Percentiles rank a stretch among this genome's conserved stretches.
phyloP scores from a whole-genome alignment of 2,113 vertebrate species.

The Meles meles region DNA sequence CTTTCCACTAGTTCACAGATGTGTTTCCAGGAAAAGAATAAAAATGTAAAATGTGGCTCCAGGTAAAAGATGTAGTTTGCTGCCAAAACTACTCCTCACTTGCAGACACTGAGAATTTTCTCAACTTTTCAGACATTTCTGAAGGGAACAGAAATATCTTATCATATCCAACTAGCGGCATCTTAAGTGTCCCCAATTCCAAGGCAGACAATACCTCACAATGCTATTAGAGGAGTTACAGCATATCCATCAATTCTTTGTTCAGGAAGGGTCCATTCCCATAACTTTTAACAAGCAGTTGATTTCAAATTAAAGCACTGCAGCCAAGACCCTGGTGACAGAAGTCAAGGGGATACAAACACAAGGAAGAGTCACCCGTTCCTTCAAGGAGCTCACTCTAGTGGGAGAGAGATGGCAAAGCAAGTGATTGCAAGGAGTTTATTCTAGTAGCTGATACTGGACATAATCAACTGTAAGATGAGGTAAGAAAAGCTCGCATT shows the following conservation, averaged over 20 bases:
- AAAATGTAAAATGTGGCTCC: not conserved
- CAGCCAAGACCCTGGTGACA: not conserved
- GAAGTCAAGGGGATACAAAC: not conserved
- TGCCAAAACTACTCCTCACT: not conserved
- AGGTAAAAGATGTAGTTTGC: not conserved
- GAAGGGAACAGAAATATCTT: not conserved
- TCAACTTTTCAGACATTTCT: constrained; percentile 12
- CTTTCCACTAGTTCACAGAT: constrained; percentile 28
- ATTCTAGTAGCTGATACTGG: not conserved
- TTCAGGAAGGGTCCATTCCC: not conserved
- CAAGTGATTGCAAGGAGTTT: not conserved
- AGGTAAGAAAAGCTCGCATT: not conserved
- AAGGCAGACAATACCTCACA: not conserved
- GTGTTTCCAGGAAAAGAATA: not conserved
- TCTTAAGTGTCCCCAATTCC: not conserved
- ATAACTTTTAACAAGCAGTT: not conserved
- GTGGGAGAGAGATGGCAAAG: not conserved
- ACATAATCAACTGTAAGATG: not conserved
- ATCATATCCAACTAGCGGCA: not conserved
- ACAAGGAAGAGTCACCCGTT: not conserved
- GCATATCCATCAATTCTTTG: not conserved
- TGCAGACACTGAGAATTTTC: not conserved
- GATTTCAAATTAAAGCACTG: not conserved
- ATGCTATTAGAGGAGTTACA: not conserved
- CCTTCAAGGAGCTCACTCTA: not conserved